Evolutionary conservation across 2,113 vertebrate species (phyloP).

Genomic region (Gallinago jamesoni): DNA sequence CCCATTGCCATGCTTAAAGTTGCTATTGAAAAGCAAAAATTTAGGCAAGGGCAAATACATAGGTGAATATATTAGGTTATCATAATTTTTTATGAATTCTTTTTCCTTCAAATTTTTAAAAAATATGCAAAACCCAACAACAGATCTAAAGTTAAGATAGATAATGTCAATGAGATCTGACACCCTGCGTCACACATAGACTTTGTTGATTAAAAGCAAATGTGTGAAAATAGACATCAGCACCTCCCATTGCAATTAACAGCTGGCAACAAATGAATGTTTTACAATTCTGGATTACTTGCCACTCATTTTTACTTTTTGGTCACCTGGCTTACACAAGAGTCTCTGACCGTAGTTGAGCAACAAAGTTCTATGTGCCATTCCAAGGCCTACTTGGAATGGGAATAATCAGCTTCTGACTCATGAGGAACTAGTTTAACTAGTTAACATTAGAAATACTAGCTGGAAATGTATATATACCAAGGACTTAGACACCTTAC

Average conservation of each 20-base stretch:
- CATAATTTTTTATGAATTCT: background rate
- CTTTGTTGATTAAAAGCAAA: constrained; percentile 4
- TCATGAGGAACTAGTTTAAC: background rate
- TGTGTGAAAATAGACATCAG: background rate
- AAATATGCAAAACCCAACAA: background rate
- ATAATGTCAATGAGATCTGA: background rate
- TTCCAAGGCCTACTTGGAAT: background rate
- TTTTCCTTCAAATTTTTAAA: background rate
- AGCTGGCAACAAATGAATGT: background rate
- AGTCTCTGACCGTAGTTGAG: background rate
- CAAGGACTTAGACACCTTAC: background rate
- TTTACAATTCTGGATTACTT: background rate
- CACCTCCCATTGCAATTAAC: background rate
- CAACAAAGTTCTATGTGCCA: background rate
- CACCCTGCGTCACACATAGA: background rate
- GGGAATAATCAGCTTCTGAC: background rate
- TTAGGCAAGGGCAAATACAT: background rate
- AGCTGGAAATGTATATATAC: background rate
- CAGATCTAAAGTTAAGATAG: background rate
- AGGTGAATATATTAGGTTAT: background rate
- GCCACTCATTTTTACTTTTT: background rate
- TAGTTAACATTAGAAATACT: background rate
- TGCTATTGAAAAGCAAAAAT: background rate
- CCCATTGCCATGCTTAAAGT: background rate
- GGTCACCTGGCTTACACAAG: background rate